Percentiles rank a stretch among this genome's conserved stretches.
phyloP scores from a whole-genome alignment of 2,888 invertebrate genomes.

The Fragum whitleyi region DNA sequence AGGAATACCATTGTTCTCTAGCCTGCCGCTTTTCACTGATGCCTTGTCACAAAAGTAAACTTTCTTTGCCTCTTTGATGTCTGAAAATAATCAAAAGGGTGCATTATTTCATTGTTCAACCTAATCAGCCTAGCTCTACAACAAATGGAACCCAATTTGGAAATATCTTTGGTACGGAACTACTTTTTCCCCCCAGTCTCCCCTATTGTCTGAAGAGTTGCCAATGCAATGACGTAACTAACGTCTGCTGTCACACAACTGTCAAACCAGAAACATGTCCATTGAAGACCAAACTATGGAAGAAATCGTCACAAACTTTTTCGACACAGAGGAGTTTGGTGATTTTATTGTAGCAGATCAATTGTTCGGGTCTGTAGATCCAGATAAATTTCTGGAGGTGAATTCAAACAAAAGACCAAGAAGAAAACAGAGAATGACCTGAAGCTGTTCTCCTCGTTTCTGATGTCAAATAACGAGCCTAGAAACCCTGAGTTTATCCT shows the following conservation, averaged over 20 bases:
- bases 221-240: neutral
- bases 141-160: no score
- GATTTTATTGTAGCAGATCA: slow-evolving; percentile 11
- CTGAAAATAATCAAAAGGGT: no score
- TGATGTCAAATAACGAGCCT: slow-evolving; percentile 65
- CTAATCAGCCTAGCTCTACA: no score
- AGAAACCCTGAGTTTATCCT: slow-evolving; percentile 67
- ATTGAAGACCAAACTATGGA: neutral
- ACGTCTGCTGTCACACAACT: slow-evolving; percentile 8
- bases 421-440: slow-evolving; percentile 71
- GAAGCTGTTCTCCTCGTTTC: slow-evolving; percentile 66
- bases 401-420: slow-evolving; percentile 54
- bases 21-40: no score
- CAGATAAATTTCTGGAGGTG: neutral
- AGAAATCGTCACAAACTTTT: neutral
- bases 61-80: no score
- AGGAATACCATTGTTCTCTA: no score
- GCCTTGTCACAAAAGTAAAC: no score
- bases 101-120: no score
- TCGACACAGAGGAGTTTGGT: slow-evolving; percentile 18
- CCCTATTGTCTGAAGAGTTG: no score
- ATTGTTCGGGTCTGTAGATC: neutral
- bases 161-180: no score
- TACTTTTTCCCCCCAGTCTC: no score
- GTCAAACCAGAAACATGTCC: neutral